Percentiles rank a stretch among this genome's conserved stretches.
phyloP scores from a whole-genome alignment of 2,888 invertebrate genomes.

The Hydriomena furcata region DNA sequence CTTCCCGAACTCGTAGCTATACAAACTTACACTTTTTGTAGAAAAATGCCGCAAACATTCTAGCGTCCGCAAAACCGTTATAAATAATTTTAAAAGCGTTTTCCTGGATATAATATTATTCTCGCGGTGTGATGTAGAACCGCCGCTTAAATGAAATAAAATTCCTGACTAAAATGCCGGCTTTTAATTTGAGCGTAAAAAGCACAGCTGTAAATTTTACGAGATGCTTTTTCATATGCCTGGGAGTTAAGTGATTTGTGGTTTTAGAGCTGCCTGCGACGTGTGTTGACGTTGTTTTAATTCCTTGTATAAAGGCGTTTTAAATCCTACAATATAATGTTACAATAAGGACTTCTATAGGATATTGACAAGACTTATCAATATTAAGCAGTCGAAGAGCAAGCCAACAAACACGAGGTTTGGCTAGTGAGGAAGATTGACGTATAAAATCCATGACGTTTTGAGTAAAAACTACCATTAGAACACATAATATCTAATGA shows the following conservation, averaged over 20 bases:
- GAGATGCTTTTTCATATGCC: slow-evolving; percentile 12
- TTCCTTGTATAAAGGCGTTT: too few relatives aligned
- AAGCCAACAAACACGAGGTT: too few relatives aligned
- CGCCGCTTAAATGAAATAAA: slow-evolving; percentile 24
- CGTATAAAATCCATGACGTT: too few relatives aligned
- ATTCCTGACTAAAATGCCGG: slow-evolving; percentile 24
- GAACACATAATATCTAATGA: too few relatives aligned
- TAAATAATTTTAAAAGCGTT: slow-evolving; percentile 25
- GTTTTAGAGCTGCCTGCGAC: slow-evolving; percentile 1
- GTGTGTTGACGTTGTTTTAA: neutral
- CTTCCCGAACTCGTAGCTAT: too few relatives aligned
- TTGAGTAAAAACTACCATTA: too few relatives aligned
- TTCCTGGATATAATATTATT: slow-evolving; percentile 17
- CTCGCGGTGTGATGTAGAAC: slow-evolving; percentile 17
- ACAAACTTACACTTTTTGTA: slow-evolving; percentile 6
- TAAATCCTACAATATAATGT: too few relatives aligned
- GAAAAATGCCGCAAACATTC: slow-evolving; percentile 12
- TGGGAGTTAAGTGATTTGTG: slow-evolving; percentile 27
- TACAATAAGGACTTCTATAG: too few relatives aligned
- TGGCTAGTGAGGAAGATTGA: too few relatives aligned
- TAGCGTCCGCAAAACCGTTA: slow-evolving; percentile 13
- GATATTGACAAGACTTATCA: too few relatives aligned
- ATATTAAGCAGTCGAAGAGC: too few relatives aligned
- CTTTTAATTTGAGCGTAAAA: slow-evolving; percentile 32
- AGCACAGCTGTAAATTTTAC: slow-evolving; percentile 21